Evolutionary conservation across 2,113 vertebrate genomes (phyloP), one percentile per base, ranked within the genome.

Genomic region (Sarotherodon lohbergeri): DNA sequence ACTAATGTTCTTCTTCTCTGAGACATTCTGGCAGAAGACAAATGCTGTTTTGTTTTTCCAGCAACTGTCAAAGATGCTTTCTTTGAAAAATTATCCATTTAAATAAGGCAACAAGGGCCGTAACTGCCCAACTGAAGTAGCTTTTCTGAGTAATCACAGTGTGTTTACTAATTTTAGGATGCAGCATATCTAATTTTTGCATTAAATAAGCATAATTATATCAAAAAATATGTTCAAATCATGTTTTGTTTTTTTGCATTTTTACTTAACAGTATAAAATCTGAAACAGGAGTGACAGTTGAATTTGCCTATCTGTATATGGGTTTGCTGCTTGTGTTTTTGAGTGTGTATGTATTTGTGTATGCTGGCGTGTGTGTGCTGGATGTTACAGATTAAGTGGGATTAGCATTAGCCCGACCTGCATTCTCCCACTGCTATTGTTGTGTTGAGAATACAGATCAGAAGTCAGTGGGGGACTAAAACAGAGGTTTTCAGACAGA

Each of bases 391-490:
- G 95, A 95, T 94, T 92, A 93, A 90, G 12, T 22, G 22, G 90
- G 87, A 93, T 95, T 93, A 93, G 76, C 27, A 80, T 82, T 81
- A 50, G 81, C 61, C 46, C 85, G 88, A 89, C 80, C 89, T 81
- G 87, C 90, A 73, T 90, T 84, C 83, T 76, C 80, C 73, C 50
- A 81, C 81, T 48, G 80, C 83, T 82, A 86, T 83, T 91, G 89
- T 91, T 92, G 84, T 82, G 88, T 46, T 83, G 85, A 90, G 56
- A 90, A 86, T 87, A 63, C 83, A 92, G 90, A 90, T 89, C 78
- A 89, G 87, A 76, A 89, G 90, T 88, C 73, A 91, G 81, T 2
- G 16, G 43, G 71, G 73, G 82, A 73, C 50, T 79, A 59, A 79
- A 84, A 80, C 50, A 59, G 84, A 84, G 80, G 11, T 82, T 80